Conservation (phyloP, 2,888 invertebrate genomes). For the Ormyrus labotus region DNA sequence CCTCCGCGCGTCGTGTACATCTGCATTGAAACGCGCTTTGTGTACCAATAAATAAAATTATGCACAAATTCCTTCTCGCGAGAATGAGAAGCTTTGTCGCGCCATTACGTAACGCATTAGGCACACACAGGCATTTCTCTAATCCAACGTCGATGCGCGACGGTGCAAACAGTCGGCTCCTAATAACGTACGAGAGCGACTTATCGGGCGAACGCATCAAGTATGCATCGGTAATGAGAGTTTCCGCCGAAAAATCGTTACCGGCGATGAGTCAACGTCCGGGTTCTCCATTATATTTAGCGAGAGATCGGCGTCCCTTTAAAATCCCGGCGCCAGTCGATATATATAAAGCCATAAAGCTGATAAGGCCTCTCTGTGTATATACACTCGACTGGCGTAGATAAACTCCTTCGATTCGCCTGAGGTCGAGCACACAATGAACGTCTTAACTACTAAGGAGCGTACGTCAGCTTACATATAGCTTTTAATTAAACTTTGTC, state of each 20-base stretch:
- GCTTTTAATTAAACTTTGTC: too few species aligned
- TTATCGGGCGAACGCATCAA: conserved; percentile 10
- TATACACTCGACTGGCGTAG: too few species aligned
- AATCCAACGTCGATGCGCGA: conserved; percentile 25
- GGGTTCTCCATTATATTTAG: too few species aligned
- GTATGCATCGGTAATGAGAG: neutral
- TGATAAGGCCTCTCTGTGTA: too few species aligned
- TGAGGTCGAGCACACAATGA: too few species aligned
- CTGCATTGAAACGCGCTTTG: neutral
- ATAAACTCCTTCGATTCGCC: too few species aligned
- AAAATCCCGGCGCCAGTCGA: too few species aligned
- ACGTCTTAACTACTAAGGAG: too few species aligned
- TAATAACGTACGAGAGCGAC: conserved; percentile 9
- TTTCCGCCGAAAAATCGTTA: neutral
- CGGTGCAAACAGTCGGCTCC: neutral
- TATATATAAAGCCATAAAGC: too few species aligned
- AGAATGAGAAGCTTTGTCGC: neutral
- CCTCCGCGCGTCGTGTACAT: too few species aligned
- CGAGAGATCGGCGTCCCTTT: too few species aligned
- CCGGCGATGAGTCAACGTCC: neutral
- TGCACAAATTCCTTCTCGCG: neutral
- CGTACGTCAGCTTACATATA: too few species aligned
- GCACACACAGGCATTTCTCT: neutral
- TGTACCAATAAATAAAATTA: conserved; percentile 9
- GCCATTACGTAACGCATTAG: neutral